A percentile compares a stretch with the other conserved stretches of the same genome.
Conservation (phyloP, 2,797 vertebrate species). For the Hozukius guyotensis region DNA sequence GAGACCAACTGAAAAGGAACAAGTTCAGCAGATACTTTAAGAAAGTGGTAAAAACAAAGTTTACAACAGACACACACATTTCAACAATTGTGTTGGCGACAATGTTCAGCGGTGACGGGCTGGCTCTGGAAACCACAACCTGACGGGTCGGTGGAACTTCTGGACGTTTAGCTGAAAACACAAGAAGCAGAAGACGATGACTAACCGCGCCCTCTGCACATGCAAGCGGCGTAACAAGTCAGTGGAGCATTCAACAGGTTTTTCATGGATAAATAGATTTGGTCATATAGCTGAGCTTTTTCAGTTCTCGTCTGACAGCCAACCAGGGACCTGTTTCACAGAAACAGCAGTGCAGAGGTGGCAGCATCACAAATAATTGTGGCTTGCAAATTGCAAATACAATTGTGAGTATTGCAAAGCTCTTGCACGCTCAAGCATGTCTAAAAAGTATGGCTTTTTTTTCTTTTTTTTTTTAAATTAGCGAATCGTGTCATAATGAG, state of each 20-base stretch:
- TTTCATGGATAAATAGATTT: not conserved
- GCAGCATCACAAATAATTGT: not conserved
- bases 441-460: too few relatives aligned
- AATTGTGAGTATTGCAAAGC: too few relatives aligned
- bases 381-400: too few relatives aligned
- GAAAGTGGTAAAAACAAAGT: not conserved
- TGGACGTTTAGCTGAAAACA: constrained; percentile 58
- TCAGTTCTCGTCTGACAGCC: not conserved
- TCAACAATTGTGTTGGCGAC: not conserved
- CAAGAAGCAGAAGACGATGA: constrained; percentile 1
- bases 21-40: not conserved
- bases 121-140: constrained; percentile 11
- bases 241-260: not conserved
- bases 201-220: not conserved
- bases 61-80: not conserved
- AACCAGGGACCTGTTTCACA: not conserved
- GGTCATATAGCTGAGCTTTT: not conserved
- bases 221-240: not conserved
- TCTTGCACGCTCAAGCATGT: too few relatives aligned
- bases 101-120: not conserved
- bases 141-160: constrained; percentile 21
- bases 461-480: too few relatives aligned
- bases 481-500: too few relatives aligned
- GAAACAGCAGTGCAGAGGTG: not conserved
- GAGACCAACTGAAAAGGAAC: not conserved